Percentiles rank a stretch among this genome's conserved stretches.
phyloP scores from a whole-genome alignment of 2,797 vertebrate genomes.

The Parambassis ranga region DNA sequence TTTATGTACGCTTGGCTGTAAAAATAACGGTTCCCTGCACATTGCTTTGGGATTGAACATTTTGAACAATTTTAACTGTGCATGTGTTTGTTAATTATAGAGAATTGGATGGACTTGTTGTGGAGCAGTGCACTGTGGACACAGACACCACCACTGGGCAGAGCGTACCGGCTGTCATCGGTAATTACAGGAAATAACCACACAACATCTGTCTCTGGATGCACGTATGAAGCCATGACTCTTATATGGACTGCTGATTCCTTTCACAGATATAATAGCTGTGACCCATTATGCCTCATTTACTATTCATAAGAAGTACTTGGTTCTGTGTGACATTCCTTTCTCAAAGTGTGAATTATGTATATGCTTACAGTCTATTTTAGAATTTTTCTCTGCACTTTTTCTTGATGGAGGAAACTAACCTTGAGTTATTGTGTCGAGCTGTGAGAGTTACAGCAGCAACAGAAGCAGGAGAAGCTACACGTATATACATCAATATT shows the following conservation, averaged over 20 bases:
- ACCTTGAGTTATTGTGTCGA: background rate
- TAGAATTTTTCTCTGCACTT: slow-evolving; percentile 6
- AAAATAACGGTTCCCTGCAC: background rate
- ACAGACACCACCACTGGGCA: slow-evolving; percentile 88
- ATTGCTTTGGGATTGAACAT: background rate
- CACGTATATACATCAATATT: slow-evolving; percentile 23
- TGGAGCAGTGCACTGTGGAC: slow-evolving; percentile 94
- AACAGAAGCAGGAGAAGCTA: slow-evolving; percentile 18
- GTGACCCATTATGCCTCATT: slow-evolving; percentile 15
- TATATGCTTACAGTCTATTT: slow-evolving; percentile 36
- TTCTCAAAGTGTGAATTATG: slow-evolving; percentile 48
- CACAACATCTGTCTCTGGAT: background rate
- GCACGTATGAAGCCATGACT: background rate
- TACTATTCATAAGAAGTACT: slow-evolving; percentile 28
- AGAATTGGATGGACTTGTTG: slow-evolving; percentile 87
- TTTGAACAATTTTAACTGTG: background rate
- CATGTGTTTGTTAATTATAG: slow-evolving; percentile 64
- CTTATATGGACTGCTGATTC: background rate
- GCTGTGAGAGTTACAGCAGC: slow-evolving; percentile 8
- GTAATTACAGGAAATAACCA: slow-evolving; percentile 66
- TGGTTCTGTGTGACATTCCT: slow-evolving; percentile 16
- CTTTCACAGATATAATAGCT: background rate
- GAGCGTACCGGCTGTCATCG: slow-evolving; percentile 87
- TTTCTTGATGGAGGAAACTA: background rate
- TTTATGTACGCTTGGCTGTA: background rate